phyloP scores from a whole-genome alignment of 92 coral and sea anemone species.

The Epizoanthus rinbou region DNA sequence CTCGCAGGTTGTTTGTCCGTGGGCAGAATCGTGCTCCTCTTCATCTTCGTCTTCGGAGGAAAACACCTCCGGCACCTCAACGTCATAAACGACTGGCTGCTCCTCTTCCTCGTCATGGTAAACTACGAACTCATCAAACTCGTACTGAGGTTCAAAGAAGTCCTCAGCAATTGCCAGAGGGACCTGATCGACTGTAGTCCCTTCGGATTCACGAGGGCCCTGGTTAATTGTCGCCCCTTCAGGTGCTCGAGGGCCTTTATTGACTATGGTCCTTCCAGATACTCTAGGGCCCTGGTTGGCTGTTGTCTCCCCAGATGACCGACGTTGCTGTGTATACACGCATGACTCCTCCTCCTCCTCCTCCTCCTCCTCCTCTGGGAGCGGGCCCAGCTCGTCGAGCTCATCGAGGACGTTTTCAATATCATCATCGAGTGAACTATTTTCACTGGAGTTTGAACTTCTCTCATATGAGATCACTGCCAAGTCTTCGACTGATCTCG shows the following conservation, averaged over 20 bases:
- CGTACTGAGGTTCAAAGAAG: constrained; percentile 30
- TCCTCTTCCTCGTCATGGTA: constrained; percentile 25
- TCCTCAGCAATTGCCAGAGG: constrained; percentile 3
- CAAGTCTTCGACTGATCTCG: background rate
- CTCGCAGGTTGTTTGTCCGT: background rate
- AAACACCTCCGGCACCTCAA: constrained; percentile 30
- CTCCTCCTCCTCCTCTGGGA: constrained; percentile 6
- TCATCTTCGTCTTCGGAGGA: constrained; percentile 41
- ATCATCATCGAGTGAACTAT: constrained; percentile 25
- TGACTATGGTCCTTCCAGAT: background rate
- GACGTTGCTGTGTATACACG: background rate
- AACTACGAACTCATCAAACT: constrained; percentile 40
- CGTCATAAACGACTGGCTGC: constrained; percentile 17
- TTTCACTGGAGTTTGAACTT: background rate
- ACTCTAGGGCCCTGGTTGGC: background rate
- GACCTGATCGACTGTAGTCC: background rate
- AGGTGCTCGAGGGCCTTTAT: background rate
- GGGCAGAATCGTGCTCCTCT: constrained; percentile 6
- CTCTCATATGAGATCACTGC: background rate
- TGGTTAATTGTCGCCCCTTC: background rate
- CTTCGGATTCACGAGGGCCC: background rate
- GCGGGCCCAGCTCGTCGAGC: constrained; percentile 23
- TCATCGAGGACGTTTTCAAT: constrained; percentile 27
- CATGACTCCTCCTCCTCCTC: background rate
- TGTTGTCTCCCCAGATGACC: background rate